These are phyloP conservation scores for Selenia dentaria DNA, from an alignment of 2,888 invertebrate species.

Conservation along the genomic window DNA sequence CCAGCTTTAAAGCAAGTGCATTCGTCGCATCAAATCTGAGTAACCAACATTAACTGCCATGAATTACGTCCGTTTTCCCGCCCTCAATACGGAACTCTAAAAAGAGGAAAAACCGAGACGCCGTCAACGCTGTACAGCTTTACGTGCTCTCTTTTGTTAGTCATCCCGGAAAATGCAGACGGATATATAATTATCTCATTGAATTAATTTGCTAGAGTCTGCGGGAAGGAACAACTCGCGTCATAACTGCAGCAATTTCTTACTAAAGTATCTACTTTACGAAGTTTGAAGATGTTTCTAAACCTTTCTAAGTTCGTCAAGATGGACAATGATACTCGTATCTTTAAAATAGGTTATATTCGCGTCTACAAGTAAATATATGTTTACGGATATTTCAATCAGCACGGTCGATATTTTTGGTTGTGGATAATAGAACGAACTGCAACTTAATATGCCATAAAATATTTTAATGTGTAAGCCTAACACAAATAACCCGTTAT, in stretches of 20 bases:
- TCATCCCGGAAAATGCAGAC: slow-evolving; percentile 38
- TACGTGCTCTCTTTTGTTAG: slow-evolving; percentile 26
- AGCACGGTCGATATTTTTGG: too few species aligned
- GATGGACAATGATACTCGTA: too few species aligned
- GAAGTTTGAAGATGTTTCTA: not conserved
- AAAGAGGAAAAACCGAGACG: too few species aligned
- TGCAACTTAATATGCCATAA: too few species aligned
- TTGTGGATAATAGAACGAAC: too few species aligned
- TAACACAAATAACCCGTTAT: too few species aligned
- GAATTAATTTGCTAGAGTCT: slow-evolving; percentile 45
- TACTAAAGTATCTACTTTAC: not conserved
- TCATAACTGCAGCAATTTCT: slow-evolving; percentile 16
- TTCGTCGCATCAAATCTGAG: slow-evolving; percentile 2
- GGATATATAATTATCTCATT: slow-evolving; percentile 53
- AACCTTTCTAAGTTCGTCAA: not conserved
- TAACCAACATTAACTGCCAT: not conserved
- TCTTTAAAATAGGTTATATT: too few species aligned
- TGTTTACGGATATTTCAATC: too few species aligned
- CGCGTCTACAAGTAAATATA: too few species aligned
- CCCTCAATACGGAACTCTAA: too few species aligned
- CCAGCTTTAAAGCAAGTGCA: not conserved
- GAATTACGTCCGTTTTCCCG: slow-evolving; percentile 13
- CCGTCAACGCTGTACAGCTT: too few species aligned
- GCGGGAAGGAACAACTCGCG: slow-evolving; percentile 10
- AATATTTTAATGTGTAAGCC: too few species aligned